Evolutionary conservation across 2,113 vertebrate species (phyloP), one percentile per base, ranked within the genome.

Genomic region (Cheirogaleus medius): DNA sequence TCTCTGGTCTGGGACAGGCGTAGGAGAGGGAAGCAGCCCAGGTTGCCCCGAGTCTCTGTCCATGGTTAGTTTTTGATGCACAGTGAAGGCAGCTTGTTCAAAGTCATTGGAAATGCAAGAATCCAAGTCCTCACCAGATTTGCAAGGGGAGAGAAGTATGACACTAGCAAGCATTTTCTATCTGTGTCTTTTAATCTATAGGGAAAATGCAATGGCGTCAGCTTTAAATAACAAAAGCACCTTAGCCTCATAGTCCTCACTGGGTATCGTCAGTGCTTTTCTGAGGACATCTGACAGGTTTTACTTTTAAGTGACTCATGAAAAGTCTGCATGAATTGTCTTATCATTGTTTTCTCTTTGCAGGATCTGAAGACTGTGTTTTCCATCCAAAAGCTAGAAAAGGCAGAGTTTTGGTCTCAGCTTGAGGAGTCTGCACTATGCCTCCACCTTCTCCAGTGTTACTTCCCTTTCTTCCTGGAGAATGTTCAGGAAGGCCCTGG

Each of bases 21-120:
- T 2, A 3, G 3, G 15, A 7, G 12, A 44, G 10, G 71, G 60
- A 23, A 6, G 14, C 20, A 4, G 2, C 3, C 0, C 0, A 0
- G 0, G 0, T 8, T 17, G 8, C 44, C 44, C 54, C 25, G 25
- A 49, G 14, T 20, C 39, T 73, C 49, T 32, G 23, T 6, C n/a
- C 1, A 0, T 34, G 23, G 4, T 32, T 1, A 42, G 6, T n/a
- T 49, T 44, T n/a, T 13, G 13, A 29, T 44, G 1, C 17, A 21
- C 42, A 12, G 32, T 32, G 63, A 49, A 82, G 27, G 10, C 42
- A n/a, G 4, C 5, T 68, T 66, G 66, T 32, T 42, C 34, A 14
- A 68, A 77, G 42, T 37, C 42, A 32, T 60, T 25, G 20, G 58
- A 86, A 85, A 89, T 34, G 12, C 4, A 42, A n/a, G 81, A 54